Evolutionary conservation across 2,113 vertebrate genomes (phyloP).

Genomic region (Peromyscus leucopus): DNA sequence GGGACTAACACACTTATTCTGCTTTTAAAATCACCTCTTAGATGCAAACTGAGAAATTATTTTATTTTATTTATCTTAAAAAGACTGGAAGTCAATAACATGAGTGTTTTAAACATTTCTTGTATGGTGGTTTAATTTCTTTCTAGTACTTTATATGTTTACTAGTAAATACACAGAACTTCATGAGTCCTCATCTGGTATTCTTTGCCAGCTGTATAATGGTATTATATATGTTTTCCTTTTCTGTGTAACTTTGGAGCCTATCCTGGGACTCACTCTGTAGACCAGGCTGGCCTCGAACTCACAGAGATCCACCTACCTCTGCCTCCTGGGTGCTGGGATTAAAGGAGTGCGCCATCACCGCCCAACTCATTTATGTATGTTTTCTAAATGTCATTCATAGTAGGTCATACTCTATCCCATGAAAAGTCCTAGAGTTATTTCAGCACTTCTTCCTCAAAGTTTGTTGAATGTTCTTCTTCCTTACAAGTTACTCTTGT

Average conservation of each 20-base stretch:
- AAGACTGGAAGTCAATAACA: neutral
- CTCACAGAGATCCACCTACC: too few species aligned
- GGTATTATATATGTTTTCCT: neutral
- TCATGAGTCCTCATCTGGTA: neutral
- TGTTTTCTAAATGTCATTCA: neutral
- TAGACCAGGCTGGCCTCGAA: too few species aligned
- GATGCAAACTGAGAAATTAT: neutral
- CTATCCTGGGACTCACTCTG: too few species aligned
- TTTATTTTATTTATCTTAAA: constrained; percentile 15
- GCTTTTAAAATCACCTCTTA: neutral
- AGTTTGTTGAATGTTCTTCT: neutral
- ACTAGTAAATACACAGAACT: neutral
- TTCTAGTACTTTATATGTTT: neutral
- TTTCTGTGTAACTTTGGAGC: too few species aligned
- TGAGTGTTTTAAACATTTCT: neutral
- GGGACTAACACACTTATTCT: neutral
- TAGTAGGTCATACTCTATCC: neutral
- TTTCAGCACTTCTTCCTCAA: neutral
- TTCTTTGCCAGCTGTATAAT: neutral
- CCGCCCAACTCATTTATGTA: neutral
- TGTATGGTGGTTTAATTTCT: neutral
- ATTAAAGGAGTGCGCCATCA: too few species aligned
- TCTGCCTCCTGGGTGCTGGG: too few species aligned
- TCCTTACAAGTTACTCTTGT: constrained; percentile 32
- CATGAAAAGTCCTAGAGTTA: neutral